Conservation (phyloP, 1,140 invertebrate species). For the Lutraria rhynchaena region DNA sequence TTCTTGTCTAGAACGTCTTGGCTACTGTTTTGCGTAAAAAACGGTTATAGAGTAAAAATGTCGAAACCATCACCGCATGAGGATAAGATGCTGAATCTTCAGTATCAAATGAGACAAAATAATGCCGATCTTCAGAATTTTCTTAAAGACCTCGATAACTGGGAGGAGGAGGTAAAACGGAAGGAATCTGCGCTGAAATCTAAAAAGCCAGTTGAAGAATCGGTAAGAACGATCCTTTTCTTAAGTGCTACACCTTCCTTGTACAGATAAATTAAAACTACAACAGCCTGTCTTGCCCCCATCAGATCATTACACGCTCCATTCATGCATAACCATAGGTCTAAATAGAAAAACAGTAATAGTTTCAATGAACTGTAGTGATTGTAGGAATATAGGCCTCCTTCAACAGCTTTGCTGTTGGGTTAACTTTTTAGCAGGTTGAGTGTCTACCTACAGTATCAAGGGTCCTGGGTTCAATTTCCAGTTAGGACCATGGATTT, state of each 20-base stretch:
- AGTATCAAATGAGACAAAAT: constrained; percentile 84
- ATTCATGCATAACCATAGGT: not conserved
- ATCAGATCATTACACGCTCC: not conserved
- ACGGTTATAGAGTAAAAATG: constrained; percentile 4
- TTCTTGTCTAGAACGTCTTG: not conserved
- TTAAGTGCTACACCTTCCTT: no score
- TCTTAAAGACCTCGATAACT: constrained; percentile 89
- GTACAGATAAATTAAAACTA: constrained; percentile 20
- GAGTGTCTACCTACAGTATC: no score
- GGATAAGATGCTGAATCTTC: constrained; percentile 77
- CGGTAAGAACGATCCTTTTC: no score
- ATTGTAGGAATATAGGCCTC: no score
- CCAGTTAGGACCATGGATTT: no score
- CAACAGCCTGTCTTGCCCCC: constrained; percentile 16
- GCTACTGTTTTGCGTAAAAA: not conserved
- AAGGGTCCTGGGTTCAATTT: no score
- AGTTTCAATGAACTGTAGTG: no score
- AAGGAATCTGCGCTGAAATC: constrained; percentile 87
- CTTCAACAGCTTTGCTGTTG: no score
- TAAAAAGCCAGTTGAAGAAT: constrained; percentile 59
- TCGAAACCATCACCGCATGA: constrained; percentile 66
- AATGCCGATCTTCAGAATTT: constrained; percentile 88
- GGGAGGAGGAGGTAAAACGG: constrained; percentile 92
- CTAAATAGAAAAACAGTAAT: no score
- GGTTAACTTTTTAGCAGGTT: no score